Evolutionary conservation across 2,888 invertebrate species (phyloP), one percentile per base, ranked within the genome.

Genomic region (Leptinotarsa rubiginosa): DNA sequence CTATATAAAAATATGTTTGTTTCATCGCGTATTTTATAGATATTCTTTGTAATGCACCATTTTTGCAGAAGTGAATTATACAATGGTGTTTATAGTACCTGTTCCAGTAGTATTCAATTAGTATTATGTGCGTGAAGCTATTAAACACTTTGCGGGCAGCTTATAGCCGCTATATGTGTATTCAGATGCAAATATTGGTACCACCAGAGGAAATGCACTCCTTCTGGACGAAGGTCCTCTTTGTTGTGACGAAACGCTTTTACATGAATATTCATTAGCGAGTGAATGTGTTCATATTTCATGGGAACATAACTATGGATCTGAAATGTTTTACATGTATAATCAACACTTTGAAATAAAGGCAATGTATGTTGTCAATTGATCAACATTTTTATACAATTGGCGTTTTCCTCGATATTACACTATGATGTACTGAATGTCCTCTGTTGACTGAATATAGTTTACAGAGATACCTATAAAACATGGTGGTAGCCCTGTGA

Each of bases 101-200:
- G 52, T 18, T 18, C 18, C 52, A 52, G 18, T 18, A 18, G 52
- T 52, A 52, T 52, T 18, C n/a, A 52, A 10, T 10, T 7, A n/a
- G 18, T 18, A 52, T 18, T 52, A 7, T 52, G 2, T 52, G 41
- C 52, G 18, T 52, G 18, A 52, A 52, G 52, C 18, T 52, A 18
- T 52, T 52, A 52, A 10, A 18, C 0, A 18, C 4, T 52, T 18
- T 18, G 52, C 18, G 41, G 52, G 10, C n/a, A 18, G 52, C 10
- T 52, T 52, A 52, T 52, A 10, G 12, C 52, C 52, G 18, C 10
- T 10, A 18, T 10, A 18, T 52, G 18, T 16, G 16, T n/a, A 52
- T 52, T 52, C 50, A 52, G 16, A 52, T 52, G 50, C 50, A 52
- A 52, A 52, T 52, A 52, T 52, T 52, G 50, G 18, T 52, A 52